A percentile compares a stretch with the other conserved stretches of the same genome.
These are phyloP conservation scores for Drosophila santomea DNA, from an alignment of 1,140 invertebrate species.

Conservation along the genomic window DNA sequence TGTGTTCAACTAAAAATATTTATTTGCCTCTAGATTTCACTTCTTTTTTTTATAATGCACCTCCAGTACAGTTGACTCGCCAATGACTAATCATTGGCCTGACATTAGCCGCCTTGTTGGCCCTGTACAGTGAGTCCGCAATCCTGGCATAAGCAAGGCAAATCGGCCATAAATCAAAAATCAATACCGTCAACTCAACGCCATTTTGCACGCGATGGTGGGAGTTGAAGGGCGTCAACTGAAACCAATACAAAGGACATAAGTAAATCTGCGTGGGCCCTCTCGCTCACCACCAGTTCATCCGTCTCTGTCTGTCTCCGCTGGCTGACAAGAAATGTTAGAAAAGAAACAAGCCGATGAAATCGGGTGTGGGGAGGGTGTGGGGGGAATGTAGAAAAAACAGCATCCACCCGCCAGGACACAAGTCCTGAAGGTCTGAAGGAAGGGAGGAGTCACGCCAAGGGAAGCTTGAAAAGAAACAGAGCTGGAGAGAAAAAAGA, in stretches of 20 bases:
- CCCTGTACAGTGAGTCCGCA: conserved; percentile 36
- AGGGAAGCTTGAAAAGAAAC: conserved; percentile 35
- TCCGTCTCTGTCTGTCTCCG: conserved; percentile 31
- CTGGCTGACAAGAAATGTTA: conserved; percentile 66
- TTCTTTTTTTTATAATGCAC: neutral
- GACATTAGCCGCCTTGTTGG: conserved; percentile 33
- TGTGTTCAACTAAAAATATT: too few species aligned
- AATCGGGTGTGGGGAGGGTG: neutral
- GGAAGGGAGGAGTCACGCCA: conserved; percentile 69
- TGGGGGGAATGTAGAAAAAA: neutral
- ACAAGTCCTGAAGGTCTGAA: conserved; percentile 36
- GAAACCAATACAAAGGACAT: conserved; percentile 80
- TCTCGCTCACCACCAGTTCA: neutral
- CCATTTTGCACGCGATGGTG: conserved; percentile 62
- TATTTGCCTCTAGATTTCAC: too few species aligned
- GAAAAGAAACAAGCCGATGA: conserved; percentile 54
- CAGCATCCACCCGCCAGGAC: conserved; percentile 54
- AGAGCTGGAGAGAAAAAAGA: conserved; percentile 17
- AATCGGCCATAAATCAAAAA: conserved; percentile 74
- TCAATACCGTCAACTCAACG: conserved; percentile 71
- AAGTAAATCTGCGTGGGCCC: conserved; percentile 57
- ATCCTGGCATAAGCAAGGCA: conserved; percentile 23
- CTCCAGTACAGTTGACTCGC: conserved; percentile 11
- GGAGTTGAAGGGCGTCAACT: conserved; percentile 49
- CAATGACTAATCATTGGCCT: conserved; percentile 24